phyloP scores from a whole-genome alignment of 2,888 invertebrate species.

The Agrilus cyanescens region DNA sequence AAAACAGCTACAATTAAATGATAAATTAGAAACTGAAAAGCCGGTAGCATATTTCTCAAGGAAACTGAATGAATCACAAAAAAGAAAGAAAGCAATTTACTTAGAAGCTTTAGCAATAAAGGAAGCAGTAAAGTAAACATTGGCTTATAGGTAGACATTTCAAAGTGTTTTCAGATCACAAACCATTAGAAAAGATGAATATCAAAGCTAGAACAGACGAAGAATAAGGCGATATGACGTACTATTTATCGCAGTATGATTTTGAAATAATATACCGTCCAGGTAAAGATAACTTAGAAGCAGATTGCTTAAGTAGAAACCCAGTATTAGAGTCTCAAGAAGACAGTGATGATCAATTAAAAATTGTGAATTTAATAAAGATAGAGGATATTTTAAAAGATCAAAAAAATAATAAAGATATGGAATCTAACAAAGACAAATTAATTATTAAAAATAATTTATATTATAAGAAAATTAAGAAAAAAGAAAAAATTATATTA shows the following conservation, averaged over 20 bases:
- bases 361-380: constrained; percentile 3
- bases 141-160: constrained; percentile 17
- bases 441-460: constrained; percentile 3
- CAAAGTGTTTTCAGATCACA: constrained; percentile 15
- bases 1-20: constrained; percentile 15
- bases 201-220: constrained; percentile 16
- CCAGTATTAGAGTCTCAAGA: constrained; percentile 10
- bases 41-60: too few relatives aligned
- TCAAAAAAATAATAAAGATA: constrained; percentile 4
- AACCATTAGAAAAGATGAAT: constrained; percentile 14
- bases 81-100: constrained; percentile 16
- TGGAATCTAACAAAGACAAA: not conserved
- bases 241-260: constrained; percentile 14
- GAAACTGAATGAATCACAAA: constrained; percentile 18
- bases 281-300: constrained; percentile 13
- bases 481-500: constrained; percentile 5
- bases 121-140: constrained; percentile 16
- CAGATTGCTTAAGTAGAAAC: constrained; percentile 14
- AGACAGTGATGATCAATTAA: constrained; percentile 5
- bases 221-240: constrained; percentile 14
- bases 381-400: constrained; percentile 6
- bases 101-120: constrained; percentile 17
- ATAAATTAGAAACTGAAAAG: constrained; percentile 11
- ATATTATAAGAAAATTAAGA: constrained; percentile 3
- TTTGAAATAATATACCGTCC: constrained; percentile 14